These are phyloP conservation scores for Drosophila persimilis DNA, from an alignment of 1,140 invertebrate genomes.

Conservation along the genomic window DNA sequence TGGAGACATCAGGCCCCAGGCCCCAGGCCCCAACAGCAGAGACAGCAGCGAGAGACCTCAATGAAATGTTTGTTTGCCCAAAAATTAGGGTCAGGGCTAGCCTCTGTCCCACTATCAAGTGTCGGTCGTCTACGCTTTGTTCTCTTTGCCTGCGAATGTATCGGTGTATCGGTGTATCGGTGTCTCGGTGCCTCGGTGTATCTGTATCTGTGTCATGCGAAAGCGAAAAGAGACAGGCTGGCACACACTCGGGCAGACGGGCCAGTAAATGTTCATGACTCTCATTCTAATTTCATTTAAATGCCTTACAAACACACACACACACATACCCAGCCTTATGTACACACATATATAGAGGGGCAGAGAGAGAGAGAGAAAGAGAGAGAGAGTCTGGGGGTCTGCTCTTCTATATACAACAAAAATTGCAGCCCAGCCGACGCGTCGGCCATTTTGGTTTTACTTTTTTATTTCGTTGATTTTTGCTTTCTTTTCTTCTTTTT, in stretches of 20 bases:
- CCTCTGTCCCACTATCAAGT: constrained; percentile 32
- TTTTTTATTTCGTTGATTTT: constrained; percentile 60
- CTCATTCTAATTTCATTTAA: constrained; percentile 76
- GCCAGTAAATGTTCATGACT: constrained; percentile 63
- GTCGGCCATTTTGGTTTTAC: constrained; percentile 71
- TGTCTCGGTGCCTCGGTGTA: constrained; percentile 7
- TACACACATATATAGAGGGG: no score
- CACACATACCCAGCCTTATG: constrained; percentile 14
- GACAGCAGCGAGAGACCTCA: constrained; percentile 9
- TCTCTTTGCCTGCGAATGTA: constrained; percentile 26
- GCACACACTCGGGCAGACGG: constrained; percentile 14
- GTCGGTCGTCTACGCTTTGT: constrained; percentile 33
- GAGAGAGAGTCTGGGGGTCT: constrained; percentile 1
- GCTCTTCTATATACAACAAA: constrained; percentile 50
- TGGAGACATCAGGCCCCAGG: no score
- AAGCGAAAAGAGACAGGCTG: constrained; percentile 59
- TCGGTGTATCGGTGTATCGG: neutral
- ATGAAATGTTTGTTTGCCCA: constrained; percentile 59
- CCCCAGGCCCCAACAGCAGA: no score
- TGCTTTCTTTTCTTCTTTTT: constrained; percentile 50
- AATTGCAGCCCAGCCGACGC: constrained; percentile 64
- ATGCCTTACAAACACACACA: constrained; percentile 28
- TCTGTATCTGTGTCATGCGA: constrained; percentile 70
- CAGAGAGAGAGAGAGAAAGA: no score
- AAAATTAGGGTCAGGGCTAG: constrained; percentile 78